Base-by-base conservation (phyloP, 2,888 invertebrate species). In the Macrophya alboannulata region DNA sequence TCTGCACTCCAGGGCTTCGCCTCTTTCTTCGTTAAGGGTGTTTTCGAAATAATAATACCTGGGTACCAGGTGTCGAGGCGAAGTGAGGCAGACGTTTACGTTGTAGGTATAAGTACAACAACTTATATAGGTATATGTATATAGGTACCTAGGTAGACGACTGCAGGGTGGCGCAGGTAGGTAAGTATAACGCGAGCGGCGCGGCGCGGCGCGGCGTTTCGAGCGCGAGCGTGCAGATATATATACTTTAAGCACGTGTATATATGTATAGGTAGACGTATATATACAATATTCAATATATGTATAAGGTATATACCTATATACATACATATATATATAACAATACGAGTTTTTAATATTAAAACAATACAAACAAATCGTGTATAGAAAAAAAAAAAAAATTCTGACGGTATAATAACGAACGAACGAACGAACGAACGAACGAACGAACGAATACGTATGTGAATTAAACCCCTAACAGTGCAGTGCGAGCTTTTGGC, bases 11-110 rank as follows among this genome's bases (percentile, higher is more conserved):
- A 51, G n/a, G n/a, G 51, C 17, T n/a, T 55, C n/a, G 31, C 31
- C n/a, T 17, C 55, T 1, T 37, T 37, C 43, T 72, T 15, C 9
- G 40, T 6, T 72, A 40, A 55, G 77, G 77, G 77, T 77, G 55
- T 77, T 77, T 77, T 77, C 3, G 77, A 77, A 77, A 77, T 77
- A 77, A 77, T 77, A 55, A 77, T 77, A 77, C 72, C 43, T 45
- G 72, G 72, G 45, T 45, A 55, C 37, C 55, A 55, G 77, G 77
- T 77, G 51, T 77, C 48, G 37, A n/a, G 77, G 17, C 21, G 17
- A 51, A 25, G 65, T 25, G 15, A 25, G 65, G 15, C 21, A 62
- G 59, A n/a, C 21, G 10, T 48, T 48, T 48, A 48, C 48, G 59
- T n/a, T 9, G 21, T 65, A 65, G 62, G 10, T n/a, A n/a, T 62